Percentiles rank a stretch among this genome's conserved stretches.
These are phyloP conservation scores for Accipiter cooperii DNA, from an alignment of 2,113 vertebrate species.

Conservation along the genomic window DNA sequence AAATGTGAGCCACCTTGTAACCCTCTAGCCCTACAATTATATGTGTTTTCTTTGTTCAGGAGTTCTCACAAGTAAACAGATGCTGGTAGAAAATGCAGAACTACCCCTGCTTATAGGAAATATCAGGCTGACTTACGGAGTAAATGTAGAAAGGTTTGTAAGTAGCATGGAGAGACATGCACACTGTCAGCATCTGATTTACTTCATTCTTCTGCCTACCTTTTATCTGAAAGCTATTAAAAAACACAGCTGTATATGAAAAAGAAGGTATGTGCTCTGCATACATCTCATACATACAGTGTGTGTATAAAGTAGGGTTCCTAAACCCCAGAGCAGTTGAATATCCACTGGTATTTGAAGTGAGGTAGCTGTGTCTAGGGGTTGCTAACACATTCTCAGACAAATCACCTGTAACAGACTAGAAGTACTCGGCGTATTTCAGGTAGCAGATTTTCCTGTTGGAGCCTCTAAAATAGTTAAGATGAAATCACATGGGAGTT, in stretches of 20 bases:
- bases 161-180: background rate
- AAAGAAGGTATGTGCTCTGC: background rate
- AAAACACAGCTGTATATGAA: background rate
- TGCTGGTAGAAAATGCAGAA: background rate
- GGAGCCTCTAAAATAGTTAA: background rate
- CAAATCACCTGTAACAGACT: background rate
- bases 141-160: background rate
- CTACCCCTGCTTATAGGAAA: background rate
- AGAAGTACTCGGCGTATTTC: background rate
- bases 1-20: background rate
- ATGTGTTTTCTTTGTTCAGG: background rate
- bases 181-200: background rate
- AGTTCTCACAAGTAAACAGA: background rate
- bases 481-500: background rate
- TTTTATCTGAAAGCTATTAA: background rate
- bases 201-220: background rate
- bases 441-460: background rate
- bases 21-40: background rate
- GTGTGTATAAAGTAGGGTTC: background rate
- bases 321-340: background rate
- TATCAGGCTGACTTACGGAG: background rate
- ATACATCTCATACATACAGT: background rate
- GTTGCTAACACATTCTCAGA: rapidly evolving
- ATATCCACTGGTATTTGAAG: background rate
- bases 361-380: background rate